A percentile compares a stretch with the other conserved stretches of the same genome.
Evolutionary conservation across 2,888 invertebrate species (phyloP).

Genomic region (Drosophila rellima): DNA sequence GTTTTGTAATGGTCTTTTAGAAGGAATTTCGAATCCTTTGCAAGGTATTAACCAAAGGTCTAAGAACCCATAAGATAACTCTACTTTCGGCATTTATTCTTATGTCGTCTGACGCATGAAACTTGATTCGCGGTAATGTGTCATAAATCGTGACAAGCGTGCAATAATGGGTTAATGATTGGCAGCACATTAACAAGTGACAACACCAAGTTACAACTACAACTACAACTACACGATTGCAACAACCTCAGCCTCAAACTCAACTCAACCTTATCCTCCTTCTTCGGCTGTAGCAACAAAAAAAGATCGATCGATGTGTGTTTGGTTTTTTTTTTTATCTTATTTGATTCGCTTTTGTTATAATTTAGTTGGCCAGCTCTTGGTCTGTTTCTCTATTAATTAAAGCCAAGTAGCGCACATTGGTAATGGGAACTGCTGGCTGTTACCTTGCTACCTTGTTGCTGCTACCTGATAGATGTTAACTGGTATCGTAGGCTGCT

Average conservation of each 20-base stretch:
- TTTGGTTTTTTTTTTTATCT: conserved; percentile 19
- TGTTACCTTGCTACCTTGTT: conserved; percentile 1
- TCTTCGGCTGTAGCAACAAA: conserved; percentile 18
- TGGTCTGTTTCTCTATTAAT: conserved; percentile 71
- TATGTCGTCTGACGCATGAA: not conserved
- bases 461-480: conserved; percentile 17
- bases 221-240: conserved; percentile 34
- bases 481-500: conserved; percentile 3
- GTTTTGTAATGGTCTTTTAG: not conserved
- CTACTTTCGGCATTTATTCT: not conserved
- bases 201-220: conserved; percentile 57
- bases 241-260: conserved; percentile 13
- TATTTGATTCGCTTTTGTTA: conserved; percentile 53
- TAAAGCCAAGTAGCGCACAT: conserved; percentile 65
- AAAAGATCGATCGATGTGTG: conserved; percentile 58
- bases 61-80: not conserved
- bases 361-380: conserved; percentile 68
- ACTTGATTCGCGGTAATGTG: conserved; percentile 31
- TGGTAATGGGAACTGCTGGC: conserved; percentile 38
- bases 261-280: conserved; percentile 39
- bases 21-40: not conserved
- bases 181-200: conserved; percentile 64
- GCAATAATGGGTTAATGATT: conserved; percentile 67
- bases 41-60: not conserved
- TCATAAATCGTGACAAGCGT: conserved; percentile 66